phyloP scores from a whole-genome alignment of 2,888 invertebrate species.

The Galerucella pusilla region DNA sequence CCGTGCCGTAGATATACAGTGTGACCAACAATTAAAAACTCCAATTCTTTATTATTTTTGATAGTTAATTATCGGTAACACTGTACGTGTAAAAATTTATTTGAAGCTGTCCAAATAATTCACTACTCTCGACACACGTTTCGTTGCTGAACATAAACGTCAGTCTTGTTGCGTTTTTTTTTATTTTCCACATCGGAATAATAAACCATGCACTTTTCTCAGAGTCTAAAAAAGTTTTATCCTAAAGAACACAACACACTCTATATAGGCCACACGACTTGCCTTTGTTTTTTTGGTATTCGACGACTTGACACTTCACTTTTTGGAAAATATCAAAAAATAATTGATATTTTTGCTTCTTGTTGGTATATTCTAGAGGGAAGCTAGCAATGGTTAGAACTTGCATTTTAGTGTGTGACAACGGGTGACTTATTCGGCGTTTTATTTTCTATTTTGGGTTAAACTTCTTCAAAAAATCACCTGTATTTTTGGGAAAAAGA shows the following conservation, averaged over 20 bases:
- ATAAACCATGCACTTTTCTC: constrained; percentile 52
- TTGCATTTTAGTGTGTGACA: constrained; percentile 45
- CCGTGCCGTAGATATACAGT: neutral
- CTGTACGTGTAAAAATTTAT: neutral
- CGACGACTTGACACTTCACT: constrained; percentile 36
- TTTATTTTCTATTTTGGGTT: constrained; percentile 30
- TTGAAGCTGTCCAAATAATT: no score
- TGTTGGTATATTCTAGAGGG: constrained; percentile 38
- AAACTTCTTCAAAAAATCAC: constrained; percentile 33
- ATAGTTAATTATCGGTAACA: neutral
- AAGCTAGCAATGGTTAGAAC: constrained; percentile 42
- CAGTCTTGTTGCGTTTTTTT: constrained; percentile 53
- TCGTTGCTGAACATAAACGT: constrained; percentile 46
- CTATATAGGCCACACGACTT: constrained; percentile 49
- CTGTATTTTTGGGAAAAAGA: constrained; percentile 24
- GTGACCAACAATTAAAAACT: neutral
- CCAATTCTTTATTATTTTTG: neutral
- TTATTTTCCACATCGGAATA: constrained; percentile 25
- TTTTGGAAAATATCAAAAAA: constrained; percentile 32
- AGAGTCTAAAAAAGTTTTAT: constrained; percentile 20
- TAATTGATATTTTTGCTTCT: constrained; percentile 27
- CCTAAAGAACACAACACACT: constrained; percentile 53
- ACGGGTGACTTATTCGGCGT: constrained; percentile 40
- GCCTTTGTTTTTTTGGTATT: constrained; percentile 46
- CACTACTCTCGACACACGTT: constrained; percentile 28